Base-by-base conservation (phyloP, 2,113 vertebrate species). In the Callopanchax toddi region DNA sequence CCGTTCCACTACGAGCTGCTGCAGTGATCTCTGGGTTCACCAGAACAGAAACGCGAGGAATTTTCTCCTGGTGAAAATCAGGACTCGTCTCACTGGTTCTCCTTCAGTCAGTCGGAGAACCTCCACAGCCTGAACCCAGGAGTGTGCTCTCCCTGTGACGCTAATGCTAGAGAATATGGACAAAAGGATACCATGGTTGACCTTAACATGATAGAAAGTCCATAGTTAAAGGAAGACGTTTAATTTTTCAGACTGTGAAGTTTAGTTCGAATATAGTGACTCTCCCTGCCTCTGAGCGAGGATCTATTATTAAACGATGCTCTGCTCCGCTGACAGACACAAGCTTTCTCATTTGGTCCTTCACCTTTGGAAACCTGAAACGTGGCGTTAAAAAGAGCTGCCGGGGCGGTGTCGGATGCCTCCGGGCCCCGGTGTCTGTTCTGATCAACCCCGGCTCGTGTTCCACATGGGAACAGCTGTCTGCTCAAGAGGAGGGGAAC, bases 341-440 rank as follows among this genome's bases (percentile, higher is more conserved):
- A 57, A 36, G 50, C 56, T 21, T 55, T 73, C 64, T 81, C 55
- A 11, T 67, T 63, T 50, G 34, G 49, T 75, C 67, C 61, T 26
- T 37, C 36, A 37, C 36, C 36, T 37, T 11, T 37, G 5, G 86
- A 67, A 85, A 88, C 78, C 6, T 1, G 67, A 87, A 60, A 58
- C 22, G 4, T 9, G 10, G 29, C 29, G 6, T 32, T 32, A 32
- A 1, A 32, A 32, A 79, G 79, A 82, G 83, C 72, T 72, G 54
- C 57, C 20, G 1, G 56, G 75, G 65, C 48, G 68, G 84, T 86
- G 84, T 88, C 71, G 13, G 62, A 46, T 89, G 76, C 74, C 36
- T 11, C 36, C 4, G 15, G 69, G 53, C 71, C 39, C 64, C 70
- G 34, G 21, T 26, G 43, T 63, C 56, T 21, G 11, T 44, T 45